Conservation (phyloP, 1,140 invertebrate genomes). For the Drosophila tani region DNA sequence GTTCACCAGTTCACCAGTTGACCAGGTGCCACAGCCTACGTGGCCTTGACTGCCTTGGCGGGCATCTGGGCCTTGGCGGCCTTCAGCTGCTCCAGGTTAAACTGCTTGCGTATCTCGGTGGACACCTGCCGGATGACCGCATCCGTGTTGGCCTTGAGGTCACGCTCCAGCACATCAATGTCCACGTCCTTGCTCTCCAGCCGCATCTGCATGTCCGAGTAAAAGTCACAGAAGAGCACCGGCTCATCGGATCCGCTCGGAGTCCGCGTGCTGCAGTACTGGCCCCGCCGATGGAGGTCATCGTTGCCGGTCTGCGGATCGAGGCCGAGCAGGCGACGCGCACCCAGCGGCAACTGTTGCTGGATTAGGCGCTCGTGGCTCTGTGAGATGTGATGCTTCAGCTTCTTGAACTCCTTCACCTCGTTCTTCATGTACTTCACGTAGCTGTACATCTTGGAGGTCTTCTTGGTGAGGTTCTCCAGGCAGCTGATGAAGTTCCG, state of each 20-base stretch:
- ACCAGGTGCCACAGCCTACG: slow-evolving; percentile 28
- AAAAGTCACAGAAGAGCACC: slow-evolving; percentile 83
- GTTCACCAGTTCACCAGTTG: neutral
- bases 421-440: slow-evolving; percentile 83
- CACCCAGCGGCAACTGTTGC: slow-evolving; percentile 75
- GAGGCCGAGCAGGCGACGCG: slow-evolving; percentile 52
- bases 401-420: slow-evolving; percentile 77
- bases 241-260: slow-evolving; percentile 76
- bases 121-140: slow-evolving; percentile 76
- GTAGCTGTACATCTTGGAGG: slow-evolving; percentile 78
- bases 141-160: slow-evolving; percentile 79
- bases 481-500: slow-evolving; percentile 79
- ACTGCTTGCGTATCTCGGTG: slow-evolving; percentile 73
- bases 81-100: slow-evolving; percentile 74
- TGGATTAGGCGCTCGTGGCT: slow-evolving; percentile 78
- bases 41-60: slow-evolving; percentile 56
- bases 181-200: slow-evolving; percentile 81
- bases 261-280: slow-evolving; percentile 80
- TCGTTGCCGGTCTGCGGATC: slow-evolving; percentile 55
- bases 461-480: slow-evolving; percentile 79
- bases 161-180: slow-evolving; percentile 74
- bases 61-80: slow-evolving; percentile 73
- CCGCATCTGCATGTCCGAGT: slow-evolving; percentile 83
- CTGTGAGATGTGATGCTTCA: slow-evolving; percentile 74
- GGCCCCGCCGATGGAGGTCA: slow-evolving; percentile 75